phyloP scores from a whole-genome alignment of 2,888 invertebrate genomes.

The Tenodera sinensis region DNA sequence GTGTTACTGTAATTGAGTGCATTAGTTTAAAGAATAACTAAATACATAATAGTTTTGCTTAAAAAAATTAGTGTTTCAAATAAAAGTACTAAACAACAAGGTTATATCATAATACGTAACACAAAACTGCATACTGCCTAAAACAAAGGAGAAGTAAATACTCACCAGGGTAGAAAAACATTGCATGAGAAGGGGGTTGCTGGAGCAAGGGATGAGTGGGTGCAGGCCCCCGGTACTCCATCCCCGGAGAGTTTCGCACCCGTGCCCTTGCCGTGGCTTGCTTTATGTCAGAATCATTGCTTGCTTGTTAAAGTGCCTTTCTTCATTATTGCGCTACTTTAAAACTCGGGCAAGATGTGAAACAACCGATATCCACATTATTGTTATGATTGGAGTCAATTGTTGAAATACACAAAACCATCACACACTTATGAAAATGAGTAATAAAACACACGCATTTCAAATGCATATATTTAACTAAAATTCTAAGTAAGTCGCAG shows the following conservation, averaged over 20 bases:
- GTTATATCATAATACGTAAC: not conserved
- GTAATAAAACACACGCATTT: not conserved
- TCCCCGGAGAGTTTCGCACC: constrained; percentile 28
- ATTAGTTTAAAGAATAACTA: too few species aligned
- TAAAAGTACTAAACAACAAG: too few species aligned
- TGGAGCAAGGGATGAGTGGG: constrained; percentile 29
- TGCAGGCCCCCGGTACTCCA: constrained; percentile 33
- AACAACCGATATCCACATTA: not conserved
- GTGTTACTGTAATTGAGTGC: too few species aligned
- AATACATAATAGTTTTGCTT: too few species aligned
- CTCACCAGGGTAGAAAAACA: constrained; percentile 33
- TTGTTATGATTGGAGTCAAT: not conserved
- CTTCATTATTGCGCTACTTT: not conserved
- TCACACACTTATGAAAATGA: not conserved
- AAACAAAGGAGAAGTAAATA: too few species aligned
- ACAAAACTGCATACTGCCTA: too few species aligned
- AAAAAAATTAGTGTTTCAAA: too few species aligned
- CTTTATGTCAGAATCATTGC: not conserved
- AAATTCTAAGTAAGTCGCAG: not conserved
- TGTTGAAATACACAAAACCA: not conserved
- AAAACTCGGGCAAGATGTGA: not conserved
- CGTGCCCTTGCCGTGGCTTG: constrained; percentile 32
- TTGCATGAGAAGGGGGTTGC: constrained; percentile 33
- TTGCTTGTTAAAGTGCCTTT: not conserved
- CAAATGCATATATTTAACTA: not conserved